phyloP scores from a whole-genome alignment of 2,797 vertebrate genomes.

The Hoplostethus atlanticus region DNA sequence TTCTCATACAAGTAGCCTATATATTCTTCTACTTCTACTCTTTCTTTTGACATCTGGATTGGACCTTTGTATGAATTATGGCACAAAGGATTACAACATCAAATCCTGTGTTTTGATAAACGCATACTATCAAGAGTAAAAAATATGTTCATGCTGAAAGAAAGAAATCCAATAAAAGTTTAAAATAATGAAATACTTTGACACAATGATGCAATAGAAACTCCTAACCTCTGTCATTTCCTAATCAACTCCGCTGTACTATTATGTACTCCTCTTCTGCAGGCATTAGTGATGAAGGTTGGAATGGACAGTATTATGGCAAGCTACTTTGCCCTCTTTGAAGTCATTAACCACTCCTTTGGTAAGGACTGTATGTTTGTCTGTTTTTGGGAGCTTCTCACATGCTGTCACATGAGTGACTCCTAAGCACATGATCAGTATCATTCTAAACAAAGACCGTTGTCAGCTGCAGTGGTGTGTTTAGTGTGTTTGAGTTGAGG shows the following conservation, averaged over 20 bases:
- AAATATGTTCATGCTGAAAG: too few relatives aligned
- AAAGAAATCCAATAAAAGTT: too few relatives aligned
- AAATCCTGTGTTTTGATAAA: neutral
- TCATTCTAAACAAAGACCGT: conserved; percentile 48
- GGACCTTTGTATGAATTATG: neutral
- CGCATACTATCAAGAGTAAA: neutral
- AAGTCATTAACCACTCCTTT: conserved; percentile 98
- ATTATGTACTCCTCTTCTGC: conserved; percentile 19
- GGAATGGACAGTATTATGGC: conserved; percentile 97
- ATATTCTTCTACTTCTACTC: too few relatives aligned
- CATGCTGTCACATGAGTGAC: neutral
- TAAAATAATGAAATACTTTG: too few relatives aligned
- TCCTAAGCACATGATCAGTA: conserved; percentile 15
- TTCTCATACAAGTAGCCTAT: neutral
- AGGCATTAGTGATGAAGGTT: conserved; percentile 94
- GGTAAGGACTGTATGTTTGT: conserved; percentile 83
- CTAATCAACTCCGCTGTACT: neutral
- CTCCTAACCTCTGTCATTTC: neutral
- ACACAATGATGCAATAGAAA: neutral
- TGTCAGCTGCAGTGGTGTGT: conserved; percentile 5
- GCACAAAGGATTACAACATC: neutral
- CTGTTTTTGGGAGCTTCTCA: neutral
- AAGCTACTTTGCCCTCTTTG: conserved; percentile 98
- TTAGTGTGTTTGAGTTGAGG: conserved; percentile 9
- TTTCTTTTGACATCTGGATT: neutral